Evolutionary conservation across 2,113 vertebrate species (phyloP), one percentile per base, ranked within the genome.

Genomic region (Dicaeum eximium): DNA sequence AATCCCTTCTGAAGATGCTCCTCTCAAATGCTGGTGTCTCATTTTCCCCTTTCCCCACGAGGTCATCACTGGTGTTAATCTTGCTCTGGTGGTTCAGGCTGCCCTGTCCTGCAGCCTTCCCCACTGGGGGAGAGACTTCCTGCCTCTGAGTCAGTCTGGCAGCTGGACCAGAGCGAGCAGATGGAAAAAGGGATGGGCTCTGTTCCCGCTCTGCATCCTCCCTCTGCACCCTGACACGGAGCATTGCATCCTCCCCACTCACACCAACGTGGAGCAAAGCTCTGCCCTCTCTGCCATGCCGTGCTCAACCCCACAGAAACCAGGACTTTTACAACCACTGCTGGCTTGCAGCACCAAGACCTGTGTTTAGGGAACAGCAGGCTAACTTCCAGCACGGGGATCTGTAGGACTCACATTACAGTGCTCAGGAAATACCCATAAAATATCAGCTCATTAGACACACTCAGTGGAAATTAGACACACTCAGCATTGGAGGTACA

Each of bases 381-480:
- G 71, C n/a, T 65, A 5, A 57, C n/a, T 60, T 91, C 89, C 94
- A 90, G 86, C 89, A 13, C 1, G 0, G 61, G 40, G 77, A 88
- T 86, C 40, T 80, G 71, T 8, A 28, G 61, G 56, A 22, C 28
- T 93, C 77, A 4, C n/a, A 30, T 95, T 92, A 75, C 86, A 81
- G 61, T 7, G 25, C 65, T 92, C 45, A 92, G 92, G 94, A 92
- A 95, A 96, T 87, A 74, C 91, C 89, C 89, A 69, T 81, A 88
- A 95, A 95, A 72, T 42, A 87, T 80, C 86, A 89, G 73, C 60
- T 89, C 83, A 62, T 90, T 86, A 94, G 92, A 75, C 37, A 60
- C 30, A 30, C 61, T 89, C 5, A 2, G 56, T 84, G 65, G 64
- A 66, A 84, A 69, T 90, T 67, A 93, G 92, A 62, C 47, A 61